A percentile compares a stretch with the other conserved stretches of the same genome.
phyloP scores from a whole-genome alignment of 2,797 vertebrate species.

The Enteromius fasciolatus region DNA sequence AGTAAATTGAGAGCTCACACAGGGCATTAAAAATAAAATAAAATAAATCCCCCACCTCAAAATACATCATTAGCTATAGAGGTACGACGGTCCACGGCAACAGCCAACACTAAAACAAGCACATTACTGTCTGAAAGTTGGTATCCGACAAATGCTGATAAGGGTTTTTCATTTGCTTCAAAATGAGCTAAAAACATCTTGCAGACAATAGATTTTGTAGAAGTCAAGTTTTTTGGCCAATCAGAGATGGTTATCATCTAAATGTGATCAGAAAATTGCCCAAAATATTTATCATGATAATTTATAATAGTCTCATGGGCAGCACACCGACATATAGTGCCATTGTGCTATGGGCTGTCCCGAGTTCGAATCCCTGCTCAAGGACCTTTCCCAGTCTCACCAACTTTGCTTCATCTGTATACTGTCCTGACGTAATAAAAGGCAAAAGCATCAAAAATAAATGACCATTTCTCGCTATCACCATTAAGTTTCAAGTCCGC shows the following conservation, averaged over 20 bases:
- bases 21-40: slow-evolving; percentile 53
- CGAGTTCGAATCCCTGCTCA: neutral
- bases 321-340: neutral
- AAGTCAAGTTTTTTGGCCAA: neutral
- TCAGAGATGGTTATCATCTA: neutral
- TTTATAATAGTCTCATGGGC: neutral
- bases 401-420: neutral
- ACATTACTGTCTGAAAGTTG: neutral
- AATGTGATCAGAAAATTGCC: neutral
- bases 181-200: neutral
- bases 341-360: neutral
- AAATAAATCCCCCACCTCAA: slow-evolving; percentile 34
- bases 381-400: neutral
- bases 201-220: neutral
- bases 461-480: neutral
- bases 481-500: neutral
- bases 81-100: slow-evolving; percentile 21
- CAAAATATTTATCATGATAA: neutral
- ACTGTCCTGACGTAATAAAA: neutral
- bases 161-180: neutral
- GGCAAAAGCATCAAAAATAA: neutral
- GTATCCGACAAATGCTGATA: neutral
- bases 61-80: slow-evolving; percentile 33
- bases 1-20: slow-evolving; percentile 54
- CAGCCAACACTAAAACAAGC: slow-evolving; percentile 29